These are phyloP conservation scores for Catagonus wagneri DNA, from an alignment of 2,113 vertebrate species.

Conservation along the genomic window DNA sequence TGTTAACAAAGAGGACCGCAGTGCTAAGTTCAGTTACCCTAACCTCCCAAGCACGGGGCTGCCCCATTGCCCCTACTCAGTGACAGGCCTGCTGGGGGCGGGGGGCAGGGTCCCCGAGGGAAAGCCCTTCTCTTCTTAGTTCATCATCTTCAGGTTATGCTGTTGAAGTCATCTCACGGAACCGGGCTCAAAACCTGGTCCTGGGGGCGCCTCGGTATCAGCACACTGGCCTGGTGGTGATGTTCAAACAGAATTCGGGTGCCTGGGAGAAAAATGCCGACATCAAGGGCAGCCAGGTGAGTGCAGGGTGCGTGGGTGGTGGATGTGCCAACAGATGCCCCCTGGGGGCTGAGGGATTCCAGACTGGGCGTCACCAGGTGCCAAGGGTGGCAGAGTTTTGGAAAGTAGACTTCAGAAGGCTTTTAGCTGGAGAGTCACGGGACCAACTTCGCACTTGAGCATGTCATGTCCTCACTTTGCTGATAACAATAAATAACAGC, in stretches of 20 bases:
- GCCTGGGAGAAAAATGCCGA: constrained; percentile 5
- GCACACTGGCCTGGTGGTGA: constrained; percentile 83
- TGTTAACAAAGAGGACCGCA: not conserved
- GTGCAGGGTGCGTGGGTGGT: not conserved
- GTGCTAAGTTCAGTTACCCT: not conserved
- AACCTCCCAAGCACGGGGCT: not conserved
- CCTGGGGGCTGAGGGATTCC: not conserved
- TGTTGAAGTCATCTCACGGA: constrained; percentile 6
- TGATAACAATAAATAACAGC: not conserved
- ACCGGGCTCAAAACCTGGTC: constrained; percentile 61
- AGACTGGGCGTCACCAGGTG: no score
- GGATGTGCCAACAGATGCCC: not conserved
- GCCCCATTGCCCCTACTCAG: not conserved
- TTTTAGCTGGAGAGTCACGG: not conserved
- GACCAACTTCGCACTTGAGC: not conserved
- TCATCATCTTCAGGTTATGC: constrained; percentile 75
- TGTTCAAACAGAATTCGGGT: constrained; percentile 72
- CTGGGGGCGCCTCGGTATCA: constrained; percentile 86
- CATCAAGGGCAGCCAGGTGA: constrained; percentile 77
- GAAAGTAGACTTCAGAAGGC: not conserved
- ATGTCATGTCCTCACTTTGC: not conserved
- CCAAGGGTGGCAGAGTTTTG: not conserved
- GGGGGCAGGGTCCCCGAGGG: not conserved
- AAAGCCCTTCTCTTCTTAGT: not conserved
- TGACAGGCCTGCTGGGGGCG: not conserved